Percentiles rank a stretch among this genome's conserved stretches.
phyloP scores from a whole-genome alignment of 2,888 invertebrate genomes.

The Lepetodrilus schrolli region DNA sequence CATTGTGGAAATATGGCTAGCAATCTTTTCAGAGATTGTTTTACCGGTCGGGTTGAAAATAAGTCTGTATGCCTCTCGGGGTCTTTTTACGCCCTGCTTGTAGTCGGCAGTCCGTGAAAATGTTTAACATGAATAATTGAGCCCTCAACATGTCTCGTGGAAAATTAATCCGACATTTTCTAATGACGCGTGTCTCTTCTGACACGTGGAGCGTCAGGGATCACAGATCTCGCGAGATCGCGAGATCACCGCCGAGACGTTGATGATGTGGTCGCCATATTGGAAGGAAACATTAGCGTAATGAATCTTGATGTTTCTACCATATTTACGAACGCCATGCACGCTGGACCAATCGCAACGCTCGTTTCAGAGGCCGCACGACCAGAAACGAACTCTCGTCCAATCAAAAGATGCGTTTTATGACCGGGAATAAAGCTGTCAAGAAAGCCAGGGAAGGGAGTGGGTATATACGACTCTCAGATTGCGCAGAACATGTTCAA shows the following conservation, averaged over 20 bases:
- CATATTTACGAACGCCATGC: slow-evolving; percentile 23
- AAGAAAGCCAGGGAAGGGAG: neutral
- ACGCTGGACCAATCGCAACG: slow-evolving; percentile 20
- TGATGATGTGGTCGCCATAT: slow-evolving; percentile 10
- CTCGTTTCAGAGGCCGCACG: neutral
- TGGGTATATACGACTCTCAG: slow-evolving; percentile 4
- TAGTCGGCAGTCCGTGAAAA: slow-evolving; percentile 26
- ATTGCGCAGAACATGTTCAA: neutral
- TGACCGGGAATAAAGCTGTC: slow-evolving; percentile 4
- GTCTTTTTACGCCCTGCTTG: slow-evolving; percentile 15
- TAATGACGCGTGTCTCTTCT: slow-evolving; percentile 31
- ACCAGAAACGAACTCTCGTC: no score
- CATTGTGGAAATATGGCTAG: neutral
- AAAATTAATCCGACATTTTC: slow-evolving; percentile 30
- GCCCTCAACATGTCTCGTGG: slow-evolving; percentile 28
- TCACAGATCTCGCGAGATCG: slow-evolving; percentile 19
- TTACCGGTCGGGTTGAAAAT: neutral
- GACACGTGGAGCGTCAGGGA: slow-evolving; percentile 26
- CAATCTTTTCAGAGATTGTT: neutral
- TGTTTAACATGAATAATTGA: slow-evolving; percentile 36
- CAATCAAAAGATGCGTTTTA: neutral
- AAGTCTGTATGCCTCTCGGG: neutral
- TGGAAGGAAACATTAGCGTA: slow-evolving; percentile 13
- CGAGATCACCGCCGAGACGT: slow-evolving; percentile 26
- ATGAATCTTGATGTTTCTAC: slow-evolving; percentile 20